phyloP scores from a whole-genome alignment of 2,113 vertebrate genomes.

The Mionectes macconnelli region DNA sequence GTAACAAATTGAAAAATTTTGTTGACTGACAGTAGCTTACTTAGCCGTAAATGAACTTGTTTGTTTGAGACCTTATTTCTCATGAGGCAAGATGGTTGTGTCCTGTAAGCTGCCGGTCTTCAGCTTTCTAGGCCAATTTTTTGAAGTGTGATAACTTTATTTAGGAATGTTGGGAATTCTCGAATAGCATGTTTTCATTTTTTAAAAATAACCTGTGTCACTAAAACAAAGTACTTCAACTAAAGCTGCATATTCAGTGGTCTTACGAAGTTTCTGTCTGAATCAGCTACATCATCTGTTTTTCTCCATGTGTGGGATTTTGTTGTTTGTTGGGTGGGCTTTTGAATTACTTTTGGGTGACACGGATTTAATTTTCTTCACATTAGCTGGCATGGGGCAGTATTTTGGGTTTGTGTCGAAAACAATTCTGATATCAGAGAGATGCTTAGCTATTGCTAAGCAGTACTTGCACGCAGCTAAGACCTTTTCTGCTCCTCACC shows the following conservation, averaged over 20 bases:
- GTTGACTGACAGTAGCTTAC: background rate
- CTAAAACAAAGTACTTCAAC: background rate
- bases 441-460: background rate
- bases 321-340: background rate
- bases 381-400: background rate
- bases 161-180: background rate
- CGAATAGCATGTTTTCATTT: background rate
- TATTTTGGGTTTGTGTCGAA: background rate
- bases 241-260: background rate
- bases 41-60: background rate
- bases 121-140: background rate
- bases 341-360: background rate
- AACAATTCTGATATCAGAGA: background rate
- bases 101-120: background rate
- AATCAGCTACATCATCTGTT: fast-evolving
- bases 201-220: background rate
- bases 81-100: background rate
- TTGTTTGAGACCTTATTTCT: background rate
- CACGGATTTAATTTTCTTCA: background rate
- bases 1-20: background rate
- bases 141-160: background rate
- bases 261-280: background rate
- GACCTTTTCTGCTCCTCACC: background rate
- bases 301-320: background rate
- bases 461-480: background rate